Conservation (phyloP, 92 coral and sea anemone species). For the Nematostella vectensis region DNA sequence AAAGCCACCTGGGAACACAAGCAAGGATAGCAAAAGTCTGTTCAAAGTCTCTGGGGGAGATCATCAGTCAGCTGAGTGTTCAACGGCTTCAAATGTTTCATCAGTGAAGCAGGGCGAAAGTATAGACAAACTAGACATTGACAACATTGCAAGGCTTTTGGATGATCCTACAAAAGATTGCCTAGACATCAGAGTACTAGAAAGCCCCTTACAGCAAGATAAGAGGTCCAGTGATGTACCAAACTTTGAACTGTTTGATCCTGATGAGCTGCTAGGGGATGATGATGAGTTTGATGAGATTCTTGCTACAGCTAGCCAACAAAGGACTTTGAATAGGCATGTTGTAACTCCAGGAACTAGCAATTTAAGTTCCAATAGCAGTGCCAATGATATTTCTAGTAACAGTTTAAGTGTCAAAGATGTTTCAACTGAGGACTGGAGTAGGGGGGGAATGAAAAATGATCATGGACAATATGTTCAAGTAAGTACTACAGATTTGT, state of each 20-base stretch:
- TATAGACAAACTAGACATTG: neutral
- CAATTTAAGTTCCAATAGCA: neutral
- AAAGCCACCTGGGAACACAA: too few species aligned
- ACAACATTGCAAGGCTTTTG: neutral
- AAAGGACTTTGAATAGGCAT: neutral
- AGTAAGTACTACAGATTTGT: slow-evolving; percentile 24
- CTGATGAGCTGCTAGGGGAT: slow-evolving; percentile 43
- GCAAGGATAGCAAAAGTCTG: too few species aligned
- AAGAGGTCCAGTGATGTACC: neutral
- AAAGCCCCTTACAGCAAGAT: too few species aligned
- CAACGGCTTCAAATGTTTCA: neutral
- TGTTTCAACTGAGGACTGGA: slow-evolving; percentile 54
- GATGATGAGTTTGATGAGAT: slow-evolving; percentile 26
- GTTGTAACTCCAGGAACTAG: neutral
- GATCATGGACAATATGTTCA: slow-evolving; percentile 71
- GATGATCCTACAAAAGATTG: neutral
- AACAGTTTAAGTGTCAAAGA: slow-evolving; percentile 1
- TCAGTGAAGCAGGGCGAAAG: neutral
- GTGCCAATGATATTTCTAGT: neutral
- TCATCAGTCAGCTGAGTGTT: neutral
- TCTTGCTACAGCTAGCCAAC: slow-evolving; percentile 7
- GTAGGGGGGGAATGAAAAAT: slow-evolving; percentile 53
- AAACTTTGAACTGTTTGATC: slow-evolving; percentile 11
- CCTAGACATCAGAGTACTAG: neutral
- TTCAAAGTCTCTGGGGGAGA: too few species aligned